phyloP scores from a whole-genome alignment of 2,797 vertebrate species.

The Myotis vivesi region DNA sequence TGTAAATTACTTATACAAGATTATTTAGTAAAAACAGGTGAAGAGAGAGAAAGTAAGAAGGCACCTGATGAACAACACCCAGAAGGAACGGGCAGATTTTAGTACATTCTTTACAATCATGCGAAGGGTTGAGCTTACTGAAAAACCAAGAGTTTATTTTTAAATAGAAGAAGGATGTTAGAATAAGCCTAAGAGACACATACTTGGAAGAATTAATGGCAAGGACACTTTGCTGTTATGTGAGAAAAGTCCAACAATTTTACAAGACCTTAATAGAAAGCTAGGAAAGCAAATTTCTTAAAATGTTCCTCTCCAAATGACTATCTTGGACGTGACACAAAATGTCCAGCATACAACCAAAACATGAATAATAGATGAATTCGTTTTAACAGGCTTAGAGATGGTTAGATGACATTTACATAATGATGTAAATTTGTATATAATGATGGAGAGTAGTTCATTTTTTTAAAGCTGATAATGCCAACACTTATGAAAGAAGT shows the following conservation, averaged over 20 bases:
- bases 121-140: conserved; percentile 1
- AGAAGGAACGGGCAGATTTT: neutral
- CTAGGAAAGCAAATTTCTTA: conserved; percentile 53
- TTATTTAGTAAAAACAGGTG: neutral
- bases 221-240: conserved; percentile 8
- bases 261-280: conserved; percentile 56
- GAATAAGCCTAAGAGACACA: conserved; percentile 24
- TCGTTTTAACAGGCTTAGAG: conserved; percentile 48
- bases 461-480: conserved; percentile 67
- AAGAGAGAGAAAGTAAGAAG: neutral
- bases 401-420: conserved; percentile 61
- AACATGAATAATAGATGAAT: conserved; percentile 68
- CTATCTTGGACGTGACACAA: conserved; percentile 43
- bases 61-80: neutral
- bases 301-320: conserved; percentile 53
- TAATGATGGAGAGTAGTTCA: conserved; percentile 57
- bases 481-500: conserved; percentile 60
- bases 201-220: conserved; percentile 48
- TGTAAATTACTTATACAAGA: conserved; percentile 4
- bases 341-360: conserved; percentile 17
- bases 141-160: conserved; percentile 48
- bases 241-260: conserved; percentile 43
- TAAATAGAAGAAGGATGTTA: conserved; percentile 38
- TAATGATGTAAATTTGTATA: conserved; percentile 70
- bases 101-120: neutral